phyloP scores from a whole-genome alignment of 2,797 vertebrate species.

The Falco berigora region DNA sequence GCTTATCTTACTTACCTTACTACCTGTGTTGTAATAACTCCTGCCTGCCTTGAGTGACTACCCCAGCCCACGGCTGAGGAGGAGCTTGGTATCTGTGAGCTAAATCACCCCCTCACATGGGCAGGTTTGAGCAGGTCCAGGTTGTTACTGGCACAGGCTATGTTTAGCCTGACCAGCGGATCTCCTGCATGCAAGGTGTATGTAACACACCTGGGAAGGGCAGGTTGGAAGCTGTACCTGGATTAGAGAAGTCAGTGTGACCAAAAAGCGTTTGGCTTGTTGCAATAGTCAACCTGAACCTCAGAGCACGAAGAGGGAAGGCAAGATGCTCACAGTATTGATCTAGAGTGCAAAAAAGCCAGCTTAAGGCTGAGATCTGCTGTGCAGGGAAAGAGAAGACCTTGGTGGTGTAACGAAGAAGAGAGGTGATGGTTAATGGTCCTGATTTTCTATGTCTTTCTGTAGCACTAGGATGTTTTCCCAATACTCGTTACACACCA shows the following conservation, averaged over 20 bases:
- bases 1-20: not conserved
- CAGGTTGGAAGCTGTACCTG: not conserved
- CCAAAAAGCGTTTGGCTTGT: not conserved
- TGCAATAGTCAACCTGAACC: not conserved
- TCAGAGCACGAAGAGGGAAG: not conserved
- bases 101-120: not conserved
- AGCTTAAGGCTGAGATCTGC: not conserved
- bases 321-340: not conserved
- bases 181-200: not conserved
- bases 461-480: not conserved
- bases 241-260: not conserved
- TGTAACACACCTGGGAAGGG: not conserved
- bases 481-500: not conserved
- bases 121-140: not conserved
- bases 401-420: not conserved
- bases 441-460: not conserved
- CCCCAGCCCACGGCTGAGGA: not conserved
- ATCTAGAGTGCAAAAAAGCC: not conserved
- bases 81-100: not conserved
- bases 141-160: not conserved
- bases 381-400: not conserved
- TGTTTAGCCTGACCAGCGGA: not conserved
- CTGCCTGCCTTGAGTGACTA: not conserved
- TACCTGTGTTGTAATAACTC: accelerated
- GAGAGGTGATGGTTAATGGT: not conserved